Evolutionary conservation across 23 tunicate genomes (phyloP).

Genomic region (Trididemnum nubilum): DNA sequence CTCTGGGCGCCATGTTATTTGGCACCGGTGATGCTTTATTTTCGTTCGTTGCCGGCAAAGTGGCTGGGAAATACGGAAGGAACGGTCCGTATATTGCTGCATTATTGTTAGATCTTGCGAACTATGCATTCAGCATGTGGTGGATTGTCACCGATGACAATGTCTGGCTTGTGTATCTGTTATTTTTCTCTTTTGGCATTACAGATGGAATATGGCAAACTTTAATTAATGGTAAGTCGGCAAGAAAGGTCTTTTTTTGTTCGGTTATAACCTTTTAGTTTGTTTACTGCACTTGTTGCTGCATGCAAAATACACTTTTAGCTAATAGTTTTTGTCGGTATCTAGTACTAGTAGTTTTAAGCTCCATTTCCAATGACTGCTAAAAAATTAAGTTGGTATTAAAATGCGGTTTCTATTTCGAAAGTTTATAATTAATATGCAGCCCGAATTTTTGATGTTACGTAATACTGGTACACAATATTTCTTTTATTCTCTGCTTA

Average conservation of each 20-base stretch:
- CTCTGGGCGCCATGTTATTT: slow-evolving; percentile 31
- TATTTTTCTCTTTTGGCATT: slow-evolving; percentile 46
- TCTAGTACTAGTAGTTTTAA: no score
- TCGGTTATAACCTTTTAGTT: background rate
- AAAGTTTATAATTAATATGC: no score
- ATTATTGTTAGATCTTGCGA: slow-evolving; percentile 26
- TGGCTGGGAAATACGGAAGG: slow-evolving; percentile 48
- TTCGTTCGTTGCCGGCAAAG: slow-evolving; percentile 29
- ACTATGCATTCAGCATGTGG: slow-evolving; percentile 29
- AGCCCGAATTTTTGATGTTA: no score
- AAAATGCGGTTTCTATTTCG: no score
- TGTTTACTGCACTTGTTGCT: no score
- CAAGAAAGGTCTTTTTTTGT: no score
- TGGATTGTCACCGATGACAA: slow-evolving; percentile 20
- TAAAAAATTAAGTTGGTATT: no score
- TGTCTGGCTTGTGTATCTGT: slow-evolving; percentile 7
- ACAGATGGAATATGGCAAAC: slow-evolving; percentile 52
- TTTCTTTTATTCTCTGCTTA: no score
- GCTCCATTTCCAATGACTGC: no score
- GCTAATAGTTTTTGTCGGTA: no score
- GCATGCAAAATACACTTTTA: no score
- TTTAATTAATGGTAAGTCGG: slow-evolving; percentile 39
- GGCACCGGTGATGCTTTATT: slow-evolving; percentile 27
- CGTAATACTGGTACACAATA: no score
- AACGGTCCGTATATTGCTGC: slow-evolving; percentile 31